Conservation (phyloP, 1,140 invertebrate species). For the Papilio aristodemus region DNA sequence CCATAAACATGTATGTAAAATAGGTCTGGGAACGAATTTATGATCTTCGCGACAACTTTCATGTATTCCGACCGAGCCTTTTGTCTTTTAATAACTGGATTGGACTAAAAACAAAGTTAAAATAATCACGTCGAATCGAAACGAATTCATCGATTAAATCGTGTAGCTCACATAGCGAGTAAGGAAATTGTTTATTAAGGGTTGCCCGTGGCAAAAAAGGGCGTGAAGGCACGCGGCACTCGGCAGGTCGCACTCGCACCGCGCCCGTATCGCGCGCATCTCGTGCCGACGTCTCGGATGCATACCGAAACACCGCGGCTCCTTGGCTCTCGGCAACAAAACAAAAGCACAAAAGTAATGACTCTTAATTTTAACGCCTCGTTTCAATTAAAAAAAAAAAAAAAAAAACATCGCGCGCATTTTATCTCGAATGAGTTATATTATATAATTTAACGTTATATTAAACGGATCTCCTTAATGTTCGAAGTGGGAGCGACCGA, state of each 20-base stretch:
- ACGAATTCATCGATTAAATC: slow-evolving; percentile 20
- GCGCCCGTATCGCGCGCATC: slow-evolving; percentile 58
- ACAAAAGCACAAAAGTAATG: slow-evolving; percentile 48
- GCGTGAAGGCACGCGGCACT: slow-evolving; percentile 65
- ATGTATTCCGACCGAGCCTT: neutral
- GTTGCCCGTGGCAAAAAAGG: slow-evolving; percentile 48
- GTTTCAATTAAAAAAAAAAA: slow-evolving; percentile 35
- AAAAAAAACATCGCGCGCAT: slow-evolving; percentile 23
- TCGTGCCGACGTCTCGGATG: slow-evolving; percentile 53
- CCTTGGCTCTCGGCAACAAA: slow-evolving; percentile 45
- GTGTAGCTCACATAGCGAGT: slow-evolving; percentile 34
- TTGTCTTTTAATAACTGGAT: neutral
- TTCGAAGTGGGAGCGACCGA: neutral
- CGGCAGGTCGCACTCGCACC: slow-evolving; percentile 50
- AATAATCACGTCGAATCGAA: slow-evolving; percentile 19
- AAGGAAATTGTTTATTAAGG: slow-evolving; percentile 48
- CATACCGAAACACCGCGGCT: slow-evolving; percentile 58
- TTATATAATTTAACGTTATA: slow-evolving; percentile 25
- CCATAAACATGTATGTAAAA: too few species aligned
- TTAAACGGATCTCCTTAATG: slow-evolving; percentile 28
- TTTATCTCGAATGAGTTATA: slow-evolving; percentile 31
- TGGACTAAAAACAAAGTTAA: neutral
- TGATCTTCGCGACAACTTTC: too few species aligned
- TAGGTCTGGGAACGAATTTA: too few species aligned
- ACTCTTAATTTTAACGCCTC: slow-evolving; percentile 40